Evolutionary conservation across 1,140 invertebrate species (phyloP), one percentile per base, ranked within the genome.

Genomic region (Zaprionus lachaisei): DNA sequence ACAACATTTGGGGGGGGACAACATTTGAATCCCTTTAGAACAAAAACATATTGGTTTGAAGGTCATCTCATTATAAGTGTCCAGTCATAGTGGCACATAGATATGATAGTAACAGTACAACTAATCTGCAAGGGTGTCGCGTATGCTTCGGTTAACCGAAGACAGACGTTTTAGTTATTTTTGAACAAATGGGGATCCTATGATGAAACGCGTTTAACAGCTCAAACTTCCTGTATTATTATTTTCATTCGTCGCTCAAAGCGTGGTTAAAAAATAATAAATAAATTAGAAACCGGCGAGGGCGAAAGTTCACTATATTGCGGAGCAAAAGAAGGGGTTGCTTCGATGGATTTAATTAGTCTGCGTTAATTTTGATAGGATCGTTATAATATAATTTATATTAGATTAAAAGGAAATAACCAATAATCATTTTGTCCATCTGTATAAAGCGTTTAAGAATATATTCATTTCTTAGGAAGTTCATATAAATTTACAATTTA

Each of bases 401-500:
- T 74, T 69, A 73, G 56, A 22, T 26, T 61, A 61, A 51, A 31
- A 37, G 26, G 55, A 26, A 66, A 65, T 68, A 78, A 41, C 55
- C 54, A 65, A 74, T 62, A 66, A 78, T 72, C 9, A 47, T 75
- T 72, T 57, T 76, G 77, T 49, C 37, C 37, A 66, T 66, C 28
- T 72, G 28, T 72, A 31, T 17, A 55, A 38, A 55, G 38, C 17
- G 34, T 76, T 74, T 83, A 80, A 68, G 82, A 54, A 75, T 77
- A 76, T 67, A 78, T 76, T 68, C 67, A 80, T 69, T 79, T 75
- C 56, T 83, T 79, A 72, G 61, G 65, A 84, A 79, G 31, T 84
- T 87, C 79, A 84, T 69, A 81, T 81, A 81, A 86, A 79, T 84
- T 84, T 87, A 81, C 78, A 71, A 81, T 72, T 76, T 90, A 61